Conservation (phyloP, 2,797 vertebrate genomes). For the Australoheros facetus region DNA sequence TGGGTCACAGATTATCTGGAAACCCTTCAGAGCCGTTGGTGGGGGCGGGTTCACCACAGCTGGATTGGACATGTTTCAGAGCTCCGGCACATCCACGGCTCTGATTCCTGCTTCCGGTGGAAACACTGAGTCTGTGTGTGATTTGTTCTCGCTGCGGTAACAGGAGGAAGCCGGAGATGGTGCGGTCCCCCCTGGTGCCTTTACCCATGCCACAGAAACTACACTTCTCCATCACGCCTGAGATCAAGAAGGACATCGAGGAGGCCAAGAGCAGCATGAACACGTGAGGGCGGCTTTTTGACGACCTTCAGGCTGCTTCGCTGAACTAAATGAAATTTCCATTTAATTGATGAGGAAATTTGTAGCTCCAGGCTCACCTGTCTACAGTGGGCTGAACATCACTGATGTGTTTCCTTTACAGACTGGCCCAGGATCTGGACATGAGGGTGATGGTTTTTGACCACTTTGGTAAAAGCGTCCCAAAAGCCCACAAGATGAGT, state of each 20-base stretch:
- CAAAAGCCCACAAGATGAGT: slow-evolving; percentile 89
- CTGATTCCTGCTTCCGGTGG: background rate
- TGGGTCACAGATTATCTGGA: background rate
- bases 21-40: background rate
- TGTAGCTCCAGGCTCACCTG: too few species aligned
- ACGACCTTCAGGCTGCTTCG: too few species aligned
- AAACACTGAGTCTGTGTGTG: background rate
- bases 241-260: slow-evolving; percentile 89
- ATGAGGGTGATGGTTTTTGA: slow-evolving; percentile 83
- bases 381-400: too few species aligned
- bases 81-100: background rate
- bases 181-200: slow-evolving; percentile 73
- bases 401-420: slow-evolving; percentile 44
- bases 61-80: background rate
- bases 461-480: slow-evolving; percentile 90
- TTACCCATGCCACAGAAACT: slow-evolving; percentile 87
- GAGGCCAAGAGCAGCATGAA: slow-evolving; percentile 89
- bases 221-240: slow-evolving; percentile 89
- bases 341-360: too few species aligned
- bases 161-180: slow-evolving; percentile 82
- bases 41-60: background rate
- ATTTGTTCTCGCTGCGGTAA: background rate
- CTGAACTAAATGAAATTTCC: too few species aligned
- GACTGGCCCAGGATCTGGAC: slow-evolving; percentile 89
- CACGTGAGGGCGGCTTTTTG: slow-evolving; percentile 77